A percentile compares a stretch with the other conserved stretches of the same genome.
Evolutionary conservation across 2,797 vertebrate species (phyloP).

Genomic region (Bradypodion pumilum): DNA sequence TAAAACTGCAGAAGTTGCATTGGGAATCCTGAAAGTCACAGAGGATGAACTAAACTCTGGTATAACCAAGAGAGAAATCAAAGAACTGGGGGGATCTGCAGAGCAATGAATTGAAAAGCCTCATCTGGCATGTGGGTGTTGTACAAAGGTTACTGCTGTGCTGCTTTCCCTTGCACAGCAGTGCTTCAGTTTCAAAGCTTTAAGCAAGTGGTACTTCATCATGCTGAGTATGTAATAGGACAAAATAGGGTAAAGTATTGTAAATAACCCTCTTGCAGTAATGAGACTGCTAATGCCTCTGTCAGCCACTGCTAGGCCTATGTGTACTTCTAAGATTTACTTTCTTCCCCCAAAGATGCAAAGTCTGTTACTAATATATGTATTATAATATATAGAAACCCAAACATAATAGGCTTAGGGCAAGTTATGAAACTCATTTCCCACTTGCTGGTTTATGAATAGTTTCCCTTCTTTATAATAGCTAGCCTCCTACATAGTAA

Average conservation of each 20-base stretch:
- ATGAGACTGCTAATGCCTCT: constrained; percentile 68
- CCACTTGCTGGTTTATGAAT: constrained; percentile 64
- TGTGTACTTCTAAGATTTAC: constrained; percentile 68
- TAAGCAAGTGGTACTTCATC: constrained; percentile 70
- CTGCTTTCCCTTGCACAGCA: constrained; percentile 46
- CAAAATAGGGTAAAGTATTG: constrained; percentile 66
- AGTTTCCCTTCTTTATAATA: constrained; percentile 54
- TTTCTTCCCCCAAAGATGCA: constrained; percentile 50
- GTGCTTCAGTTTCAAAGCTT: constrained; percentile 60
- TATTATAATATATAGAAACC: constrained; percentile 67
- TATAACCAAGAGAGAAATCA: background rate
- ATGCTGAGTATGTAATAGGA: constrained; percentile 65
- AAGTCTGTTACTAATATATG: constrained; percentile 67
- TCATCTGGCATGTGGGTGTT: constrained; percentile 64
- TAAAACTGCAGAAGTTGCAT: constrained; percentile 20
- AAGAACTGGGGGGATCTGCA: background rate
- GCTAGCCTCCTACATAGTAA: constrained; percentile 65
- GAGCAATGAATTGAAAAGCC: constrained; percentile 51
- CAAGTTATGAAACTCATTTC: constrained; percentile 64
- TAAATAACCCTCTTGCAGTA: constrained; percentile 68
- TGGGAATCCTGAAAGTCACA: constrained; percentile 13
- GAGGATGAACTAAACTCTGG: constrained; percentile 31
- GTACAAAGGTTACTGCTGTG: constrained; percentile 43
- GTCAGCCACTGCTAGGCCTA: constrained; percentile 63
- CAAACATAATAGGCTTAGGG: constrained; percentile 60